Base-by-base conservation (phyloP, 2,888 invertebrate species). In the Aleiodes leptofemur region DNA sequence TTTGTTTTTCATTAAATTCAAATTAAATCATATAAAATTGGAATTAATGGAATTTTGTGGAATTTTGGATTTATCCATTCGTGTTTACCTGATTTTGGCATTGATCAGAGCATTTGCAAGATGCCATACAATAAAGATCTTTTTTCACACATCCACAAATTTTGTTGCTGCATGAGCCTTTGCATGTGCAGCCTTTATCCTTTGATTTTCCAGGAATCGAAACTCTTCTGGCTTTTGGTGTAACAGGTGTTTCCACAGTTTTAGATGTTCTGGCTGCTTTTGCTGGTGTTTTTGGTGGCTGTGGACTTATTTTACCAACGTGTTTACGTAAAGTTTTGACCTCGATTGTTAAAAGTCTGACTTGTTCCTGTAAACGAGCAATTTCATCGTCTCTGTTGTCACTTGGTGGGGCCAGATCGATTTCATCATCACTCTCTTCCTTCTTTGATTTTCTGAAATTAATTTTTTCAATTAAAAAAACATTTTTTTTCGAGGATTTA, bases 91-190 rank as follows among this genome's bases (percentile, higher is more conserved):
- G 77, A 74, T 86, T 86, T 57, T 79, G 61, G 55, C 86, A 86
- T 5, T n/a, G 8, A 31, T 71, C 51, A n/a, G 68, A 73, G 14
- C 86, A 86, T 70, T 73, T 82, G 56, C 86, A 86, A 3, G 51
- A 66, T 4, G 77, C 68, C 4, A 43, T 38, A 59, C 86, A 86
- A 0, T 29, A 14, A 0, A 16, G 29, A 3, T 80, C 68, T 11
- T 79, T 83, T 29, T 82, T 85, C 0, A 83, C 76, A 66, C 86
- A 86, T 0, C 85, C 85, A 73, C 86, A 86, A 11, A 61, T 70
- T 70, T 79, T 83, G 0, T 51, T 77, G 0, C 76, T 51, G 38
- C 86, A 86, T 34, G 76, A 78, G 0, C 81, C 81, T 57, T 80
- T 86, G 38, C 85, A 85, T n/a, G 14, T 69, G 66, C 84, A 85